Evolutionary conservation across 92 coral and sea anemone genomes (phyloP).

Genomic region (Palythoa caribaeorum): DNA sequence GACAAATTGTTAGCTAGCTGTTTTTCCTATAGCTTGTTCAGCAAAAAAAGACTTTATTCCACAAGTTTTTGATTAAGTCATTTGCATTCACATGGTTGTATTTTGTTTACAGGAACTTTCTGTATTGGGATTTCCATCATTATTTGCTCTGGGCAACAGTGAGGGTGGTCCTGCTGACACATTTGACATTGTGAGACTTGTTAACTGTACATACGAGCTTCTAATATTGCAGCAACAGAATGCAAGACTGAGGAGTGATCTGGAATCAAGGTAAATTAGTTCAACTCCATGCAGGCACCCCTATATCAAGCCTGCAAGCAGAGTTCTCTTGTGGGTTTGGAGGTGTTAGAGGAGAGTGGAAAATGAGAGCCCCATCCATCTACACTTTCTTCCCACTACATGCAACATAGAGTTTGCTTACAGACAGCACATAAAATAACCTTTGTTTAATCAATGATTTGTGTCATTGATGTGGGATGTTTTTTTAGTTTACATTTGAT

Average conservation of each 20-base stretch:
- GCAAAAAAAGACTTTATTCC: neutral
- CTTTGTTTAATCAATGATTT: too few species aligned
- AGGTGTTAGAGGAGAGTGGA: neutral
- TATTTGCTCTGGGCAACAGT: constrained; percentile 71
- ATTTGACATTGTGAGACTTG: constrained; percentile 93
- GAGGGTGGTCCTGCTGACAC: constrained; percentile 73
- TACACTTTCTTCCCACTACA: too few species aligned
- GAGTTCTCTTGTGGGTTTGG: neutral
- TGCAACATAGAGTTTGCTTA: too few species aligned
- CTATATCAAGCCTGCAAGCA: neutral
- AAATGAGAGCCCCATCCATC: too few species aligned
- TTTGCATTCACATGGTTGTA: neutral
- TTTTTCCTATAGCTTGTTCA: too few species aligned
- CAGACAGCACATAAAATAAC: too few species aligned
- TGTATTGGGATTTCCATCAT: constrained; percentile 88
- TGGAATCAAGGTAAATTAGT: constrained; percentile 88
- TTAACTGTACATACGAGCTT: constrained; percentile 89
- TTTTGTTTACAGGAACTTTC: constrained; percentile 74
- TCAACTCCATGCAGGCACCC: too few species aligned
- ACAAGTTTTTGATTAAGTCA: neutral
- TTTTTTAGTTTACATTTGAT: too few species aligned
- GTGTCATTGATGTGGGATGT: too few species aligned
- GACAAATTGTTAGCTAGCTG: too few species aligned
- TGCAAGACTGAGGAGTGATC: constrained; percentile 78
- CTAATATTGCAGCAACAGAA: constrained; percentile 88